Base-by-base conservation (phyloP, 2,888 invertebrate genomes). In the Dendrolimus houi region DNA sequence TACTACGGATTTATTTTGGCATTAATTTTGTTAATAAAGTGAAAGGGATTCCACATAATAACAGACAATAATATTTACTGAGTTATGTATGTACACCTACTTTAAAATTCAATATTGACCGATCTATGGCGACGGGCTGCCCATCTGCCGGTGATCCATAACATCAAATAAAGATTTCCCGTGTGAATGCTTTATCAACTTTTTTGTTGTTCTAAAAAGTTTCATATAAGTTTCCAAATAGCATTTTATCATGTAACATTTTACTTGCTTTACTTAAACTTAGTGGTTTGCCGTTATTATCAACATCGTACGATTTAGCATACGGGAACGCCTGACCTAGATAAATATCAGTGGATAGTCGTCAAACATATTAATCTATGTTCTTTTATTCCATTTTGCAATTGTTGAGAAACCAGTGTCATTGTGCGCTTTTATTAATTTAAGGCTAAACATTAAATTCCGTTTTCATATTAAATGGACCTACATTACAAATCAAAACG, bases 91-190 rank as follows among this genome's bases (percentile, higher is more conserved):
- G n/a, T n/a, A n/a, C n/a, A 72, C 75, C 66, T 68, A 66, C 64
- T 68, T 67, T 64, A 61, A 64, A 67, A 65, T 72, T 64, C 64
- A 79, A 79, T 84, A 79, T 84, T 84, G 75, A 81, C 81, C 59
- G 62, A 71, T 63, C 64, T 64, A 63, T 65, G 64, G 66, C 62
- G 65, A 64, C 65, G 63, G 64, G 71, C 60, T 61, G 61, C 68
- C 72, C 69, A 71, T 47, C 47, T 74, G 74, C 70, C 64, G 63
- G 68, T 64, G 62, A 71, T 69, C 66, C 60, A 64, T 72, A 29
- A 29, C 63, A 58, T 73, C 70, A 80, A 79, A 79, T 74, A 75
- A 68, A 67, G 59, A 67, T 77, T 81, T 85, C 81, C 81, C 83
- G 81, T 83, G 82, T 74, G 83, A 83, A 80, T 53, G 53, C 47